Conservation (phyloP, 2,113 vertebrate genomes). For the Hystrix cristata region DNA sequence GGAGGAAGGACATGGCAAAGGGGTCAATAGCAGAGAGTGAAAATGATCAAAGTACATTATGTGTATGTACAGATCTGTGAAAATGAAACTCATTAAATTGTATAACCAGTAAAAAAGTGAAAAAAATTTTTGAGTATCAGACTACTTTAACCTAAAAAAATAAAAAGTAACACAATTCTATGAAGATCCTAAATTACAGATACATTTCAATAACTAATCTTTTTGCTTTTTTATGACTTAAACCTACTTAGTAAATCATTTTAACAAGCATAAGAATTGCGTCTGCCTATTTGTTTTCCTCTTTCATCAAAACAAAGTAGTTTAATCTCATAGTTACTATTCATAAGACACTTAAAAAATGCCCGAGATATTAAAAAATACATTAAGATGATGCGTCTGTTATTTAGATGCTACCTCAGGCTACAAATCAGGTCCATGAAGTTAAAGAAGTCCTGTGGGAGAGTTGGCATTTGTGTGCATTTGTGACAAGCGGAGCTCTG, state of each 20-base stretch:
- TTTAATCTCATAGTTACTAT: not conserved
- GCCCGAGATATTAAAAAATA: not conserved
- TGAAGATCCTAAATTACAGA: not conserved
- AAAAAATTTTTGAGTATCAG: not conserved
- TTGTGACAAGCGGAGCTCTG: not conserved
- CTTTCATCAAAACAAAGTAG: not conserved
- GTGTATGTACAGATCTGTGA: not conserved
- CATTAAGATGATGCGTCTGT: not conserved
- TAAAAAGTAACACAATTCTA: not conserved
- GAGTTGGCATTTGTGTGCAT: not conserved
- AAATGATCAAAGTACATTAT: not conserved
- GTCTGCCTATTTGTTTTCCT: not conserved
- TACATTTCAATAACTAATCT: not conserved
- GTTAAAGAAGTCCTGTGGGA: not conserved
- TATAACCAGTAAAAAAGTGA: not conserved
- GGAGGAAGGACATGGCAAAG: not conserved
- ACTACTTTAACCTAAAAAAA: slow-evolving; percentile 27
- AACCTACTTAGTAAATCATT: not conserved
- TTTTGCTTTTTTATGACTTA: not conserved
- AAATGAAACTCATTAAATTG: not conserved
- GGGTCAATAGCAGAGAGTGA: not conserved
- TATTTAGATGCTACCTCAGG: not conserved
- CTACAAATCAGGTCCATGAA: not conserved
- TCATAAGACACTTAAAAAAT: not conserved
- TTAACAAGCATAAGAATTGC: not conserved